Percentiles rank a stretch among this genome's conserved stretches.
These are phyloP conservation scores for Rhamphomyia laevipes DNA, from an alignment of 2,888 invertebrate species.

Conservation along the genomic window DNA sequence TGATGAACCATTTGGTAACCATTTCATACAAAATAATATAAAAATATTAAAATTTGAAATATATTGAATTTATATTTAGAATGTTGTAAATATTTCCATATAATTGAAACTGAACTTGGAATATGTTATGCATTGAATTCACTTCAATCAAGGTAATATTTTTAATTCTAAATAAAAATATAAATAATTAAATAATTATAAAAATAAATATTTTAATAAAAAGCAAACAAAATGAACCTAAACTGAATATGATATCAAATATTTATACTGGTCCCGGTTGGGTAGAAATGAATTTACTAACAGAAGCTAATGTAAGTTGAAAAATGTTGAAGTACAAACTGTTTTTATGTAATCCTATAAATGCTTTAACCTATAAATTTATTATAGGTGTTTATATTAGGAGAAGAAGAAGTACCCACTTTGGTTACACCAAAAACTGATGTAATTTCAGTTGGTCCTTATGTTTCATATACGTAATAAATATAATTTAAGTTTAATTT, in stretches of 20 bases:
- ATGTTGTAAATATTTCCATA: conserved; percentile 52
- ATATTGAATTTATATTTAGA: conserved; percentile 23
- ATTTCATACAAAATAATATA: too few relatives aligned
- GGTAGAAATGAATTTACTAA: conserved; percentile 42
- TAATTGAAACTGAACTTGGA: conserved; percentile 55
- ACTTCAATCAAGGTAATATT: conserved; percentile 38
- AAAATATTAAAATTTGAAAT: too few relatives aligned
- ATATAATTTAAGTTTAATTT: not conserved
- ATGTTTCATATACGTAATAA: conserved; percentile 42
- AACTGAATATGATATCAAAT: conserved; percentile 50
- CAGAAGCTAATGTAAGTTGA: conserved; percentile 39
- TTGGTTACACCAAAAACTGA: conserved; percentile 53
- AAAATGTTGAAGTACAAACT: too few relatives aligned
- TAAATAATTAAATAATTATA: not conserved
- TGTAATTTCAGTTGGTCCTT: conserved; percentile 45
- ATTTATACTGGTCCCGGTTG: conserved; percentile 49
- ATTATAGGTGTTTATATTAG: conserved; percentile 48
- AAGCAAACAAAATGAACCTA: conserved; percentile 24
- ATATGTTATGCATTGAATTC: conserved; percentile 55
- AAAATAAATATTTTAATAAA: not conserved
- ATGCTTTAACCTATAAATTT: conserved; percentile 3
- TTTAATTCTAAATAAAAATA: not conserved
- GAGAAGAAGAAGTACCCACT: conserved; percentile 57
- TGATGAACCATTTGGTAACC: conserved; percentile 37
- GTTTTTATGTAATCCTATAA: too few relatives aligned